Percentiles rank a stretch among this genome's conserved stretches.
phyloP scores from a whole-genome alignment of 2,888 invertebrate genomes.

The Trilocha varians region DNA sequence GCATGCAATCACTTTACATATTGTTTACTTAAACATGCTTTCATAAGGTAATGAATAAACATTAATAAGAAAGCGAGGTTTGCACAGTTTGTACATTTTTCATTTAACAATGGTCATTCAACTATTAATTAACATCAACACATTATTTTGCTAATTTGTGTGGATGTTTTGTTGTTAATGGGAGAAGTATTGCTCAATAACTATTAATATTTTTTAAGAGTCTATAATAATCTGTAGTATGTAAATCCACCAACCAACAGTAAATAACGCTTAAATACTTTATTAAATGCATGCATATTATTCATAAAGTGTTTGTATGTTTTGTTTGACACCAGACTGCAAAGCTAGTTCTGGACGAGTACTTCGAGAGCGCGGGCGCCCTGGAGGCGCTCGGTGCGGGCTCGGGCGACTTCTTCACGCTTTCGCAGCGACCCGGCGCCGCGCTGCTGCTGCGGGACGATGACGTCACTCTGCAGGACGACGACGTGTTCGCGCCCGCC shows the following conservation, averaged over 20 bases:
- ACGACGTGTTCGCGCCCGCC: constrained; percentile 52
- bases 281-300: too few relatives aligned
- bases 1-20: too few relatives aligned
- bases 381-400: constrained; percentile 65
- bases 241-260: too few relatives aligned
- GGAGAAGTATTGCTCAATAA: too few relatives aligned
- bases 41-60: too few relatives aligned
- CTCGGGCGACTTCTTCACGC: constrained; percentile 69
- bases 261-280: too few relatives aligned
- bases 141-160: neutral
- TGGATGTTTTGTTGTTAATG: neutral
- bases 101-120: neutral
- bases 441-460: constrained; percentile 54
- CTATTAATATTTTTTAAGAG: too few relatives aligned
- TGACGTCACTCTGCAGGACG: constrained; percentile 55
- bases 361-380: constrained; percentile 76
- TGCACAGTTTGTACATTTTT: too few relatives aligned
- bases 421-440: constrained; percentile 66
- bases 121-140: too few relatives aligned
- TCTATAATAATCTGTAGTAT: too few relatives aligned
- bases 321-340: constrained; percentile 76
- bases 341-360: constrained; percentile 90
- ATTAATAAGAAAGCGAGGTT: too few relatives aligned
- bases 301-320: neutral
- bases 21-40: too few relatives aligned